Conservation (phyloP, 2,113 vertebrate genomes). For the Aspiorhynchus laticeps region DNA sequence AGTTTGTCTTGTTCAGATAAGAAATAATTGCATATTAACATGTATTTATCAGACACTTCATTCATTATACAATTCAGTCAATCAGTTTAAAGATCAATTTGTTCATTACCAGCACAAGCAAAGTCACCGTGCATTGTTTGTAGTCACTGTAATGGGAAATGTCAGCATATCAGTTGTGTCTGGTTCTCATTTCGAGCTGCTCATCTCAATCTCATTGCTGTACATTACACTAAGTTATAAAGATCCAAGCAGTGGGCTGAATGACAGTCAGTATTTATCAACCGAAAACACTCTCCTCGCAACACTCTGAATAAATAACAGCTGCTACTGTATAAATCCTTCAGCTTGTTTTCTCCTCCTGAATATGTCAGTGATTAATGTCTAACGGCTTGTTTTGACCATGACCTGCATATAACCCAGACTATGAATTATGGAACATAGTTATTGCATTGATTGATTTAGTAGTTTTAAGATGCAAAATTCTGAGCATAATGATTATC, state of each 20-base stretch:
- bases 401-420: background rate
- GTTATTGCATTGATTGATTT: background rate
- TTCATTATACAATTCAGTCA: background rate
- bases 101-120: background rate
- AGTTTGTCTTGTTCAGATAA: background rate
- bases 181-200: background rate
- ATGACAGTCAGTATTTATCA: background rate
- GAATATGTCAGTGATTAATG: background rate
- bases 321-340: background rate
- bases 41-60: background rate
- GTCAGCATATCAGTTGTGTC: background rate
- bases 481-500: background rate
- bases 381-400: background rate
- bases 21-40: background rate
- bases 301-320: constrained; percentile 18
- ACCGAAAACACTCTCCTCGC: constrained; percentile 10
- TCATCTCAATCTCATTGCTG: background rate
- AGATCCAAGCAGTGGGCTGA: background rate
- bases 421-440: background rate
- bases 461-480: background rate
- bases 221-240: background rate
- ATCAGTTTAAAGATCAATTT: background rate
- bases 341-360: constrained; percentile 21
- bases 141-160: background rate
- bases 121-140: background rate